Conservation (phyloP, 2,797 vertebrate genomes). For the Vultur gryphus region DNA sequence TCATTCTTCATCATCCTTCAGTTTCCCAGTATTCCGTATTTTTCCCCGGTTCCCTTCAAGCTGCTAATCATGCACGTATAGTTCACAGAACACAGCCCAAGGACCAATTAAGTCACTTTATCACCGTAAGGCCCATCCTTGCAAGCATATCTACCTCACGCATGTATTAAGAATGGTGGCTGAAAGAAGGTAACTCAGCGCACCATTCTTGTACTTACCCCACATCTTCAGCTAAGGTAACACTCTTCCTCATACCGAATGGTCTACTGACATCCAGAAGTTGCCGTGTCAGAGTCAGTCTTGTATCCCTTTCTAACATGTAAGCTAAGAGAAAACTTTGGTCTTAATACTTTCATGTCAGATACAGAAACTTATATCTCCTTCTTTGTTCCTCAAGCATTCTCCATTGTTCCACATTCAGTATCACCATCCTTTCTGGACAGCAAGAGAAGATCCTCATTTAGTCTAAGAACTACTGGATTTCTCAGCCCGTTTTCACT, state of each 20-base stretch:
- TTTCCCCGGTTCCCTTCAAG: background rate
- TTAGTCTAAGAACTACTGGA: background rate
- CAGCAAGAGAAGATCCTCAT: background rate
- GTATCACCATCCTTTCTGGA: background rate
- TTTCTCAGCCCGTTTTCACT: background rate
- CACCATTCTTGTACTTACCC: background rate
- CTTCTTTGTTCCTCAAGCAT: background rate
- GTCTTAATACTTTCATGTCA: background rate
- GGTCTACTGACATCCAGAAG: background rate
- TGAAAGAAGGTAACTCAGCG: background rate
- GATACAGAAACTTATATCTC: background rate
- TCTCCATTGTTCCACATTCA: background rate
- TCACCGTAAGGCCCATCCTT: background rate
- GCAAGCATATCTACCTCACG: rapidly evolving
- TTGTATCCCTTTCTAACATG: background rate
- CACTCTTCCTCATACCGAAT: background rate
- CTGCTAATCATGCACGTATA: too few species aligned
- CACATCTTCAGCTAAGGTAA: background rate
- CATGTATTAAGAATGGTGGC: background rate
- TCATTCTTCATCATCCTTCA: background rate
- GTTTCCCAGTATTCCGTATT: background rate
- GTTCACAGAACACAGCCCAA: background rate
- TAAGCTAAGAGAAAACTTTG: background rate
- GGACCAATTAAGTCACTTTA: background rate
- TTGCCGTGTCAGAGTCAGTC: background rate